Percentiles rank a stretch among this genome's conserved stretches.
phyloP scores from a whole-genome alignment of 2,113 vertebrate species.

The Motacilla tschutschensis region DNA sequence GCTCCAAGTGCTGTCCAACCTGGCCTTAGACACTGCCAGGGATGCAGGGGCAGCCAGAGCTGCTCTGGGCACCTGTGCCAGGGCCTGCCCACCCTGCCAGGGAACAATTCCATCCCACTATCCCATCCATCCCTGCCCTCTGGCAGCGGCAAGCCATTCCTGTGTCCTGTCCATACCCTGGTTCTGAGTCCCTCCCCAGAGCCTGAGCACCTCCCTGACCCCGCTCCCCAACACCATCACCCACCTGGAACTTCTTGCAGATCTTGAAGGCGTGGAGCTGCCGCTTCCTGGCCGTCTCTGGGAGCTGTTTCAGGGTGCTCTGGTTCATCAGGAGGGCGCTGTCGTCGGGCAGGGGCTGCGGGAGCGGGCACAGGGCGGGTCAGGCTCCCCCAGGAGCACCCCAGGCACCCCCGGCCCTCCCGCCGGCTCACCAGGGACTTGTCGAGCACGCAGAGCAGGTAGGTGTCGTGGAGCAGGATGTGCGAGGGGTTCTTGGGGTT shows the following conservation, averaged over 20 bases:
- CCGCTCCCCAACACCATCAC: accelerated
- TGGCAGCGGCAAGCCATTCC: background rate
- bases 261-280: constrained; percentile 90
- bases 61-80: background rate
- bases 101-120: background rate
- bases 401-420: background rate
- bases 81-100: accelerated
- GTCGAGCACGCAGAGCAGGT: constrained; percentile 93
- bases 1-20: accelerated
- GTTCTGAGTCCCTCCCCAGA: background rate
- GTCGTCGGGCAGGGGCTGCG: constrained; percentile 84
- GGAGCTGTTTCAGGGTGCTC: constrained; percentile 76
- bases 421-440: constrained; percentile 79
- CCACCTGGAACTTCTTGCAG: constrained; percentile 90
- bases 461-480: constrained; percentile 86
- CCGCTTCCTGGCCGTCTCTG: constrained; percentile 64
- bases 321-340: constrained; percentile 78
- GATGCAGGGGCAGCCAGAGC: background rate
- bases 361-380: accelerated
- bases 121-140: background rate
- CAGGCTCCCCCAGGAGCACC: accelerated
- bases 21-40: background rate
- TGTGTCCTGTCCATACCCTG: background rate
- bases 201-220: accelerated
- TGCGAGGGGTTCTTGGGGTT: constrained; percentile 78